These are phyloP conservation scores for Tetragnatha montana DNA, from an alignment of 2,888 invertebrate genomes.

Conservation along the genomic window DNA sequence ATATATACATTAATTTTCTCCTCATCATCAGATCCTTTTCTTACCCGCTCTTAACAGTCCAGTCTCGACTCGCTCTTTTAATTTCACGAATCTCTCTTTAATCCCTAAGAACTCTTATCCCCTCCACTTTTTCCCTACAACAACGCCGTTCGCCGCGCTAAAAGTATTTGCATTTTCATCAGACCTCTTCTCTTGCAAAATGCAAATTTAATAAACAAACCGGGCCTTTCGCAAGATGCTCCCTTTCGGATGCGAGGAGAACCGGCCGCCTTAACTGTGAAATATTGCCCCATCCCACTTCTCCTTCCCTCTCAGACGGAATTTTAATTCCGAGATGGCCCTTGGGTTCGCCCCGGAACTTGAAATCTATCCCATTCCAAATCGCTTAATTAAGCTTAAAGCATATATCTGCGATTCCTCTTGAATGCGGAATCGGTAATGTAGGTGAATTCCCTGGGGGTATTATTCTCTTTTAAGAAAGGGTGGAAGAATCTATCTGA, in stretches of 20 bases:
- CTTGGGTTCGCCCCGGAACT: not conserved
- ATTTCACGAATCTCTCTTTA: no score
- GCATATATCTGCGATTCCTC: not conserved
- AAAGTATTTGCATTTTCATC: not conserved
- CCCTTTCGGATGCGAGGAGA: not conserved
- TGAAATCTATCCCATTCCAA: not conserved
- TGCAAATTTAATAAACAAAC: constrained; percentile 1
- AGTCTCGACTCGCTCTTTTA: no score
- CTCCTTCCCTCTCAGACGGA: not conserved
- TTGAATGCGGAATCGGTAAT: no score
- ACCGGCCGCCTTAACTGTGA: not conserved
- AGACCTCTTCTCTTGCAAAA: not conserved
- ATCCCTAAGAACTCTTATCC: not conserved
- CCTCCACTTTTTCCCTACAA: not conserved
- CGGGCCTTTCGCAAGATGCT: not conserved
- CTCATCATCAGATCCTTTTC: no score
- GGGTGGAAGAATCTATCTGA: no score
- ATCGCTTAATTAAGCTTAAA: not conserved
- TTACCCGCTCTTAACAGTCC: no score
- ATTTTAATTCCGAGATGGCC: not conserved
- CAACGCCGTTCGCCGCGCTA: not conserved
- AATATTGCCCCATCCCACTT: not conserved
- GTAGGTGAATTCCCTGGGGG: no score
- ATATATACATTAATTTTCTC: no score
- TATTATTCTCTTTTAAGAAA: no score